phyloP scores from a whole-genome alignment of 2,888 invertebrate species.

The Lingula anatina region DNA sequence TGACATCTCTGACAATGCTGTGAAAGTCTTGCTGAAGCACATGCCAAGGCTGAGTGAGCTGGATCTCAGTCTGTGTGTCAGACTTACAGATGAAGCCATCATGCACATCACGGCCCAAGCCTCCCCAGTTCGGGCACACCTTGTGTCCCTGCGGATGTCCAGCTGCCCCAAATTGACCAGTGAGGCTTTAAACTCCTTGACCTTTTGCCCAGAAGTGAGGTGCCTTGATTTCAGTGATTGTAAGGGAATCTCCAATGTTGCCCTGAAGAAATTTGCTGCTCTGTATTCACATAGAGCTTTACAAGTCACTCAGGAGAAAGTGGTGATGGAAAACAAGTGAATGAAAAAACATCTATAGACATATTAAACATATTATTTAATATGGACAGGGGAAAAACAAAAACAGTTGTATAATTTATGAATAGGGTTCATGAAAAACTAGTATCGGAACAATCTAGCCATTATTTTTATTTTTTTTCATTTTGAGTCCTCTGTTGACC shows the following conservation, averaged over 20 bases:
- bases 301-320: no score
- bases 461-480: no score
- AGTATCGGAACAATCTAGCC: no score
- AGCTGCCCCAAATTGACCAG: constrained; percentile 23
- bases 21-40: constrained; percentile 54
- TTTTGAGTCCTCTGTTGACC: no score
- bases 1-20: constrained; percentile 82
- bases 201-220: constrained; percentile 9
- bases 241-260: constrained; percentile 12
- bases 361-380: no score
- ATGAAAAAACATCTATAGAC: no score
- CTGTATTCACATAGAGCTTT: constrained; percentile 3
- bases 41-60: constrained; percentile 61
- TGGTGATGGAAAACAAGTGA: no score
- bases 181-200: constrained; percentile 11
- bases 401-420: no score
- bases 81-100: constrained; percentile 84
- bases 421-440: no score
- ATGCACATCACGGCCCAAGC: constrained; percentile 43
- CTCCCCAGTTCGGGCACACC: constrained; percentile 14
- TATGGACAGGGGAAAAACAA: no score
- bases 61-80: constrained; percentile 79
- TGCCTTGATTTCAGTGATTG: constrained; percentile 13
- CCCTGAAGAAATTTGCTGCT: constrained; percentile 5
- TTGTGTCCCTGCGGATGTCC: constrained; percentile 19